These are phyloP conservation scores for Spongilla lacustris DNA, from an alignment of 37 sponge, comb jelly and placozoan genomes.

Conservation along the genomic window DNA sequence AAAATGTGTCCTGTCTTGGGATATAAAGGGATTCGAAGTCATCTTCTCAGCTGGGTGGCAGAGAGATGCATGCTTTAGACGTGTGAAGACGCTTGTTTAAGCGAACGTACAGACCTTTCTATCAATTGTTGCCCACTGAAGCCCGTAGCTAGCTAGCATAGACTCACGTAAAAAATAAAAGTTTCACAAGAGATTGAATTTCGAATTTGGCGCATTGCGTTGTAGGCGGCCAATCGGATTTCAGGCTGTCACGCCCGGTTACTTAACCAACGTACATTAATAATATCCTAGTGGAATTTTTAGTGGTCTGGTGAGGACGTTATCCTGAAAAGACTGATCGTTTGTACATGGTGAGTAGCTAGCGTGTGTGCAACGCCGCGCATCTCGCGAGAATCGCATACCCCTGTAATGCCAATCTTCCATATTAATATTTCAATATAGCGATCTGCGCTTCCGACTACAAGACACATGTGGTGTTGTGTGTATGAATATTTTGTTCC, in stretches of 20 bases:
- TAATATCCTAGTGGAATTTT: neutral
- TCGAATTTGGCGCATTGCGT: neutral
- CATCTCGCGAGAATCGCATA: no score
- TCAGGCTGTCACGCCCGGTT: neutral
- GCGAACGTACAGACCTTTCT: neutral
- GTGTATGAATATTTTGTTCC: neutral
- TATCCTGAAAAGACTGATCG: neutral
- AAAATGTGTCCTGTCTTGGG: constrained; percentile 52
- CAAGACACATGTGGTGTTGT: no score
- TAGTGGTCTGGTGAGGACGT: neutral
- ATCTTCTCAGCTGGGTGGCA: neutral
- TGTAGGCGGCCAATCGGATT: neutral
- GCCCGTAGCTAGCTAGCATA: neutral
- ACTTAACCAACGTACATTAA: neutral
- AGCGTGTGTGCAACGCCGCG: no score
- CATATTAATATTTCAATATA: no score
- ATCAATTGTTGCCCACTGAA: neutral
- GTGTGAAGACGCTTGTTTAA: neutral
- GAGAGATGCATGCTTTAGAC: neutral
- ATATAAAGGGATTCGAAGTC: constrained; percentile 51
- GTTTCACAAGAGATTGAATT: no score
- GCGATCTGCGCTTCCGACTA: no score
- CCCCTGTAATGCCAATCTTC: no score
- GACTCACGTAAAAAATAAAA: no score
- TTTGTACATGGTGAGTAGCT: neutral